Percentiles rank a stretch among this genome's conserved stretches.
These are phyloP conservation scores for Cephus runcator DNA, from an alignment of 2,888 invertebrate genomes.

Conservation along the genomic window DNA sequence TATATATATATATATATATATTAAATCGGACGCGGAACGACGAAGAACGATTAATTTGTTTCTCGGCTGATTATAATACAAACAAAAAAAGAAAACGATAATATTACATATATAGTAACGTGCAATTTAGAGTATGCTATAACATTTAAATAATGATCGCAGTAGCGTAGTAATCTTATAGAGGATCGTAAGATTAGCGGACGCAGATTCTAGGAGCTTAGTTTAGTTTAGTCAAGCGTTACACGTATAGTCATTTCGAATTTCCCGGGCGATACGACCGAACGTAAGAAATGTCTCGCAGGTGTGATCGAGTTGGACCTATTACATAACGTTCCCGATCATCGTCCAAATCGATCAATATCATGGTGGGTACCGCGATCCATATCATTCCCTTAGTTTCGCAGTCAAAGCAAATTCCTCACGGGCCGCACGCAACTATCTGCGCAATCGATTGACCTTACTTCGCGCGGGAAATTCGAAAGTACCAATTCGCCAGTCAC, in stretches of 20 bases:
- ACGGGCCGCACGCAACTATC: neutral
- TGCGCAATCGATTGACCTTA: neutral
- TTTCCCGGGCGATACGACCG: neutral
- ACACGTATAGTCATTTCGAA: neutral
- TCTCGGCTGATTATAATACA: neutral
- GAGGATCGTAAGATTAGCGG: constrained; percentile 12
- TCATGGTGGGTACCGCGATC: neutral
- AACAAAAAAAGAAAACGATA: neutral
- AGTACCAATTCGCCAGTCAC: neutral
- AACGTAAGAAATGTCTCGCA: neutral
- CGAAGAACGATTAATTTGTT: neutral
- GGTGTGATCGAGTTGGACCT: neutral
- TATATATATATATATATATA: neutral
- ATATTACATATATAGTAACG: constrained; percentile 11
- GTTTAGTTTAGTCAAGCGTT: neutral
- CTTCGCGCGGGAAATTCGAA: neutral
- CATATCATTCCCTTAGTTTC: neutral
- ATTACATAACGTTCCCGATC: neutral
- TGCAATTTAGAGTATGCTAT: constrained; percentile 11
- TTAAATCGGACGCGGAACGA: neutral
- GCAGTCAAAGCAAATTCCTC: neutral
- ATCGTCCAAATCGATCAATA: neutral
- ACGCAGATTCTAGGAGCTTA: constrained; percentile 9
- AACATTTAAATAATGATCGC: constrained; percentile 11
- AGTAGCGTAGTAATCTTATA: constrained; percentile 10